Percentiles rank a stretch among this genome's conserved stretches.
Evolutionary conservation across 2,888 invertebrate genomes (phyloP).

Genomic region (Hirtodrosophila cameraria): DNA sequence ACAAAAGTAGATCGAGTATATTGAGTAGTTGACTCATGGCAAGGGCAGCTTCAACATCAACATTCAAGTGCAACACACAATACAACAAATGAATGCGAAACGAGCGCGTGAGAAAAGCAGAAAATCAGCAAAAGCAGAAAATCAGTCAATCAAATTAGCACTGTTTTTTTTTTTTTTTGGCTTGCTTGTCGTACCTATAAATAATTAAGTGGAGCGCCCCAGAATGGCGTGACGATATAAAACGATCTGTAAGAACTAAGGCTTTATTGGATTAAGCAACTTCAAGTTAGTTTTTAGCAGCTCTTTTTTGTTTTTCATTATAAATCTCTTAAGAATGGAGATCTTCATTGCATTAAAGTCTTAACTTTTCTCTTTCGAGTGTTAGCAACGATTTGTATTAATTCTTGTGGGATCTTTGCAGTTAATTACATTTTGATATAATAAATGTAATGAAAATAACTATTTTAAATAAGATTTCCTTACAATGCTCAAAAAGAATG

Average conservation of each 20-base stretch:
- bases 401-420: too few species aligned
- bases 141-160: slow-evolving; percentile 53
- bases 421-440: too few species aligned
- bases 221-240: slow-evolving; percentile 34
- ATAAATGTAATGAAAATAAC: too few species aligned
- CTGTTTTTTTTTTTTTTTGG: slow-evolving; percentile 18
- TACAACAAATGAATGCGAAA: slow-evolving; percentile 64
- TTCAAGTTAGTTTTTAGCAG: background rate
- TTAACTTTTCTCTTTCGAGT: too few species aligned
- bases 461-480: too few species aligned
- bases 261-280: background rate
- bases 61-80: slow-evolving; percentile 63
- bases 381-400: too few species aligned
- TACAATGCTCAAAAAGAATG: slow-evolving; percentile 20
- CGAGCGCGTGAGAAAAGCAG: slow-evolving; percentile 76
- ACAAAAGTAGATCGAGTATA: slow-evolving; percentile 7
- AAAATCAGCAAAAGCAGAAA: slow-evolving; percentile 73
- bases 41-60: slow-evolving; percentile 55
- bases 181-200: slow-evolving; percentile 42
- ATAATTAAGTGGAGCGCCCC: slow-evolving; percentile 52
- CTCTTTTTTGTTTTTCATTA: slow-evolving; percentile 6
- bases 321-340: too few species aligned
- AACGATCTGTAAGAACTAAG: slow-evolving; percentile 36
- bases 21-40: slow-evolving; percentile 68
- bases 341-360: background rate